These are phyloP conservation scores for Odontomyia ornata DNA, from an alignment of 2,888 invertebrate genomes.

Conservation along the genomic window DNA sequence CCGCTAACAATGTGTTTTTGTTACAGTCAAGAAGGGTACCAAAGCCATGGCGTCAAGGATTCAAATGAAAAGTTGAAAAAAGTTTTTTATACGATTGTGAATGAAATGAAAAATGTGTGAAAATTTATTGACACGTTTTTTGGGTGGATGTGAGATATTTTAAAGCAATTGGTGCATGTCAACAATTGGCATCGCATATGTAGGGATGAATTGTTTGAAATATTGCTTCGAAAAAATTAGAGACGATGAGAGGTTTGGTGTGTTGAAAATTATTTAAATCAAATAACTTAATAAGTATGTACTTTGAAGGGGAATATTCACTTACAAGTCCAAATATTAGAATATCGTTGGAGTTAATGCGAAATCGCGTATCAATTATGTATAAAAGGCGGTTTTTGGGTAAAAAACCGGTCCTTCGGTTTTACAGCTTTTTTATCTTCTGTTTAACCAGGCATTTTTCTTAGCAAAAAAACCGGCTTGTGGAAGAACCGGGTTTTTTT, in stretches of 20 bases:
- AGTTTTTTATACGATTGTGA: conserved; percentile 25
- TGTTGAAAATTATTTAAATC: background rate
- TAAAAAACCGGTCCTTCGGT: too few relatives aligned
- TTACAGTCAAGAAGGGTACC: conserved; percentile 5
- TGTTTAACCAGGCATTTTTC: too few relatives aligned
- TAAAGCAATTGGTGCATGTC: conserved; percentile 42
- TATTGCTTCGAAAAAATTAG: background rate
- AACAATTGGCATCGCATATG: conserved; percentile 32
- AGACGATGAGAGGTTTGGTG: background rate
- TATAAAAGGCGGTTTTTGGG: too few relatives aligned
- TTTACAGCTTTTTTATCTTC: too few relatives aligned
- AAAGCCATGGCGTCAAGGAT: background rate
- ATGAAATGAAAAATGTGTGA: conserved; percentile 47
- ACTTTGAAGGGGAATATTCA: too few relatives aligned
- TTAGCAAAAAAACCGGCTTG: too few relatives aligned
- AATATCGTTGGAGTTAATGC: too few relatives aligned
- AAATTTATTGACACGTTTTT: conserved; percentile 47
- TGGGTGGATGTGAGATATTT: background rate
- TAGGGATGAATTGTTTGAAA: background rate
- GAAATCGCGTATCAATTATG: too few relatives aligned
- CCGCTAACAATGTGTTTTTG: conserved; percentile 39
- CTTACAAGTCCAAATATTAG: too few relatives aligned
- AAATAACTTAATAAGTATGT: too few relatives aligned
- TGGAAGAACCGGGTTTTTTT: too few relatives aligned
- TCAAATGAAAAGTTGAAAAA: conserved; percentile 5